Conservation (phyloP, 2,113 vertebrate genomes). For the Cyanoramphus novaezelandiae region DNA sequence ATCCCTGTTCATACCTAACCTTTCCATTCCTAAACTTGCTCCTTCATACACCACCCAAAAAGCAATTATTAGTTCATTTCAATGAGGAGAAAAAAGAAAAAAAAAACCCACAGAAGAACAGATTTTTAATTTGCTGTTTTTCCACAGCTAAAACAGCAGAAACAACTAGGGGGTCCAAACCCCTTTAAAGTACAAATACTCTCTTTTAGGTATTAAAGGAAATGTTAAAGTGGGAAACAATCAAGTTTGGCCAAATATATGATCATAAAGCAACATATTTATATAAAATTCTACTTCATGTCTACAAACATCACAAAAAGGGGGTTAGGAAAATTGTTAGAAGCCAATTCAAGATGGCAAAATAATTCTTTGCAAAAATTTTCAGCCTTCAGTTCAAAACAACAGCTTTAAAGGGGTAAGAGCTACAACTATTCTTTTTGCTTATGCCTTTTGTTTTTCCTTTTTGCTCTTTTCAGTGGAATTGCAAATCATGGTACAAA, state of each 20-base stretch:
- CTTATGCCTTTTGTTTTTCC: background rate
- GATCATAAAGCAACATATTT: background rate
- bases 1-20: background rate
- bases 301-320: background rate
- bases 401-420: background rate
- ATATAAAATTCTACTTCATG: background rate
- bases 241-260: background rate
- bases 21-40: conserved; percentile 2
- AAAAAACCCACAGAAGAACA: background rate
- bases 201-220: background rate
- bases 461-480: background rate
- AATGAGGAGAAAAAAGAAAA: background rate
- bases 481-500: background rate
- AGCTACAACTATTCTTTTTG: background rate
- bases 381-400: background rate
- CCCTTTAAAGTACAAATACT: background rate
- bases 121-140: background rate
- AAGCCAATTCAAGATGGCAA: background rate
- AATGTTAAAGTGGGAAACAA: background rate
- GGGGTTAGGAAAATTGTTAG: background rate
- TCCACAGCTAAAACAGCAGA: background rate
- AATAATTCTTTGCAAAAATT: background rate
- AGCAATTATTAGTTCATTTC: background rate
- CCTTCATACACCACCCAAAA: conserved; percentile 11
- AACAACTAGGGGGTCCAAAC: background rate